A percentile compares a stretch with the other conserved stretches of the same genome.
phyloP scores from a whole-genome alignment of 2,888 invertebrate genomes.

The Caenorhabditis wallacei region DNA sequence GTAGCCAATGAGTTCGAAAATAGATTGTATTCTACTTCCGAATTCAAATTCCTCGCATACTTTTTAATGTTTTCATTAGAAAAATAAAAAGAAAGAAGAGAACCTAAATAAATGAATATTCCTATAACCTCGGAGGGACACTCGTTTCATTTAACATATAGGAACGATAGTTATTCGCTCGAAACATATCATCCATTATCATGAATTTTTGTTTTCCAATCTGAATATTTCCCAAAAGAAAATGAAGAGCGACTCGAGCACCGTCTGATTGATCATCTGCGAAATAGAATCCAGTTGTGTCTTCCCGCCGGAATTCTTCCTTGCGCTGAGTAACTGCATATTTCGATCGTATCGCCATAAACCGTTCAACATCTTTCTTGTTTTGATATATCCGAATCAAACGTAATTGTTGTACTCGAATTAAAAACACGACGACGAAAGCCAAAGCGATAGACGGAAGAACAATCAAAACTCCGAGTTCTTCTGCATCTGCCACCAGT shows the following conservation, averaged over 20 bases:
- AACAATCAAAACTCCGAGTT: constrained; percentile 60
- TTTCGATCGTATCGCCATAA: constrained; percentile 64
- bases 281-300: constrained; percentile 61
- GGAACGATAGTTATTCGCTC: constrained; percentile 66
- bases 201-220: constrained; percentile 63
- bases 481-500: constrained; percentile 67
- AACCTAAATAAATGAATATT: constrained; percentile 43
- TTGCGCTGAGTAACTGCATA: constrained; percentile 54
- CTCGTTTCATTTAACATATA: constrained; percentile 72
- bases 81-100: constrained; percentile 8
- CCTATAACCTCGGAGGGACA: constrained; percentile 68
- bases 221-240: constrained; percentile 69
- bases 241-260: constrained; percentile 51
- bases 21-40: constrained; percentile 4
- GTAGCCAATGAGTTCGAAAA: constrained; percentile 32
- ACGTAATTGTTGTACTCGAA: constrained; percentile 65
- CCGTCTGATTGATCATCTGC: constrained; percentile 61
- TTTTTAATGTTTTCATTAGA: constrained; percentile 19
- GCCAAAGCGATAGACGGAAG: constrained; percentile 60
- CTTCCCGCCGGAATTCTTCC: constrained; percentile 62
- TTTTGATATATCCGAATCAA: constrained; percentile 71
- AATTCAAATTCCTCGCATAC: constrained; percentile 22
- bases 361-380: constrained; percentile 63
- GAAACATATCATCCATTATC: constrained; percentile 69
- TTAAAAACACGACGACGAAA: constrained; percentile 49